Conservation (phyloP, 2,797 vertebrate genomes). For the Pipistrellus nathusii region DNA sequence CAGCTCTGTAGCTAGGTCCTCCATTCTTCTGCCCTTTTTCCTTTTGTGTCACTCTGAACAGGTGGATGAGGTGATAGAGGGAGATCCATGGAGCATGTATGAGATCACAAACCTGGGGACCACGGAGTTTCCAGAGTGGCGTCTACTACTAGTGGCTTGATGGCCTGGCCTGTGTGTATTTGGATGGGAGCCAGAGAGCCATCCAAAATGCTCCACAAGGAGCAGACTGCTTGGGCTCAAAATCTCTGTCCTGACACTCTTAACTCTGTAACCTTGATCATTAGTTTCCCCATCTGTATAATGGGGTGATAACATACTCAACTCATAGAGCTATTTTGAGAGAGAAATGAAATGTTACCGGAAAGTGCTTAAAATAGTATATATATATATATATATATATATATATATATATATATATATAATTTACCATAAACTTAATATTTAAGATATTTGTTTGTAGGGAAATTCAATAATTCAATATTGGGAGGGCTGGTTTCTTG, state of each 20-base stretch:
- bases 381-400: too few species aligned
- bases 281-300: not conserved
- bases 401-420: too few species aligned
- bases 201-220: not conserved
- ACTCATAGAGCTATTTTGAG: not conserved
- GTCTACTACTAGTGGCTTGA: not conserved
- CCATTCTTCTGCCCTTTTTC: not conserved
- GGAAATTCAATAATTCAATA: not conserved
- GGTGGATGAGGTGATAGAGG: not conserved
- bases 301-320: not conserved
- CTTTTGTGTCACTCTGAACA: not conserved
- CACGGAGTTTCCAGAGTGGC: not conserved
- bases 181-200: not conserved
- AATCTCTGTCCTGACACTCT: not conserved
- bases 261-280: not conserved
- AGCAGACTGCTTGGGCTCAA: not conserved
- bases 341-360: not conserved
- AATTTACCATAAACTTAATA: not conserved
- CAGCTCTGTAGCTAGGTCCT: not conserved
- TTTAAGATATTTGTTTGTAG: not conserved
- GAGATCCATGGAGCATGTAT: not conserved
- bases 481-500: not conserved
- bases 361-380: not conserved
- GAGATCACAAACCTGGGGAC: not conserved
- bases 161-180: not conserved